Percentiles rank a stretch among this genome's conserved stretches.
phyloP scores from a whole-genome alignment of 23 tunicate species.

The Halocynthia roretzi region DNA sequence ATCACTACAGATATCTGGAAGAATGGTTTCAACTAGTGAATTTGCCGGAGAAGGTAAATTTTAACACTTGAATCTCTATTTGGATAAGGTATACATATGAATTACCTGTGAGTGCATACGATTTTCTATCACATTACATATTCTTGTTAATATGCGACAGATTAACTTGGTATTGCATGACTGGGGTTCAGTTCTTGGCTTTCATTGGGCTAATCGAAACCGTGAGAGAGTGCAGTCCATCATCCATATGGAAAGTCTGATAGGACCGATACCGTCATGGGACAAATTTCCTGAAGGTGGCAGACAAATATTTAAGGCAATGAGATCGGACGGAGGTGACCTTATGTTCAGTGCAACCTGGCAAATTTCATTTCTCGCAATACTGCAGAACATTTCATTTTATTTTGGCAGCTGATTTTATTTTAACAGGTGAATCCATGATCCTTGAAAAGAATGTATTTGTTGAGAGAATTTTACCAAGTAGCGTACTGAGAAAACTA shows the following conservation, averaged over 20 bases:
- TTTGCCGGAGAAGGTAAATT: constrained; percentile 54
- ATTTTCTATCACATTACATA: background rate
- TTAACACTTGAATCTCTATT: background rate
- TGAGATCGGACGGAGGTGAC: constrained; percentile 59
- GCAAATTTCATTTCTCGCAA: background rate
- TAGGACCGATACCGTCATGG: constrained; percentile 57
- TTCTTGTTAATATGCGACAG: constrained; percentile 10
- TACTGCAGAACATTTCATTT: background rate
- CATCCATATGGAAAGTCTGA: constrained; percentile 79
- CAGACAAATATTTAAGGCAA: constrained; percentile 53
- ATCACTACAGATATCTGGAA: constrained; percentile 7
- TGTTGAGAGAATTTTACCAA: constrained; percentile 49
- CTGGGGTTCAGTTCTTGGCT: constrained; percentile 94
- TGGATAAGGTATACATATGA: no score
- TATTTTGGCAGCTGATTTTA: background rate
- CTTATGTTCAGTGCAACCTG: background rate
- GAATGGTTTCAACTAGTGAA: constrained; percentile 58
- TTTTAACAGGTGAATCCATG: constrained; percentile 49
- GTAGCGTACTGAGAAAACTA: constrained; percentile 43
- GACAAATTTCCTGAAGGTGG: constrained; percentile 58
- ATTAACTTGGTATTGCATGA: constrained; percentile 81
- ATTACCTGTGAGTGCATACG: no score
- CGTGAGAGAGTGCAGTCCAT: constrained; percentile 45
- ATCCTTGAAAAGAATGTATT: constrained; percentile 63
- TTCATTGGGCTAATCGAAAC: constrained; percentile 78